phyloP scores from a whole-genome alignment of 2,888 invertebrate genomes.

The Hydrotaea diabolus region DNA sequence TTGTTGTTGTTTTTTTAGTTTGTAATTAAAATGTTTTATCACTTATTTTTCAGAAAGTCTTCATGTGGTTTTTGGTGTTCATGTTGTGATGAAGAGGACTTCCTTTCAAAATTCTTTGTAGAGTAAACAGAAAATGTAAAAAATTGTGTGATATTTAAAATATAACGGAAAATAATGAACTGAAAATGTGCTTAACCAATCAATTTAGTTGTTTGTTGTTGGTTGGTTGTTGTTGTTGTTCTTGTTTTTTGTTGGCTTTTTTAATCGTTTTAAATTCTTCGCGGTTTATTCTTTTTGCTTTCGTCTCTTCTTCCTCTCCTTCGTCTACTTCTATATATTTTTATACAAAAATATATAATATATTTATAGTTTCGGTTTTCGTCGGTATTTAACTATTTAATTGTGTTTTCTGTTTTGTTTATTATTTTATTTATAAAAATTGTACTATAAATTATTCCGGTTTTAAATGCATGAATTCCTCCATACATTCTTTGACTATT shows the following conservation, averaged over 20 bases:
- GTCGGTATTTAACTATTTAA: slow-evolving; percentile 68
- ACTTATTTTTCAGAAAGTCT: slow-evolving; percentile 67
- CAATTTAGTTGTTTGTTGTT: slow-evolving; percentile 31
- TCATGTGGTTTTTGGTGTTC: not conserved
- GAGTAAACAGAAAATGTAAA: slow-evolving; percentile 52
- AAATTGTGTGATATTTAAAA: slow-evolving; percentile 61
- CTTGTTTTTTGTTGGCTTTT: slow-evolving; percentile 43
- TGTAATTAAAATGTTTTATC: slow-evolving; percentile 66
- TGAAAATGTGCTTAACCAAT: slow-evolving; percentile 27
- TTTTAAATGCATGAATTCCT: slow-evolving; percentile 69
- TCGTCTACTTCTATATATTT: slow-evolving; percentile 67
- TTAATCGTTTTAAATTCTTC: slow-evolving; percentile 47
- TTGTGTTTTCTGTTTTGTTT: slow-evolving; percentile 54
- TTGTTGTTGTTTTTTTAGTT: not conserved
- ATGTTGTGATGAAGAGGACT: slow-evolving; percentile 16
- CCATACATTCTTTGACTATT: slow-evolving; percentile 77
- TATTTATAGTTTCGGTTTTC: slow-evolving; percentile 68
- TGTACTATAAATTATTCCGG: slow-evolving; percentile 82
- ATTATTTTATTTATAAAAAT: slow-evolving; percentile 72
- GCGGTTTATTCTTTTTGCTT: slow-evolving; percentile 64
- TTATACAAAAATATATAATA: slow-evolving; percentile 81
- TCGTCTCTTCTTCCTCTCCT: slow-evolving; percentile 64
- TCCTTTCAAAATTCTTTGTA: slow-evolving; percentile 54
- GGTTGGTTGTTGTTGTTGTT: slow-evolving; percentile 24
- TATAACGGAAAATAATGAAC: slow-evolving; percentile 34